A percentile compares a stretch with the other conserved stretches of the same genome.
phyloP scores from a whole-genome alignment of 2,113 vertebrate genomes.

The Taurulus bubalis region DNA sequence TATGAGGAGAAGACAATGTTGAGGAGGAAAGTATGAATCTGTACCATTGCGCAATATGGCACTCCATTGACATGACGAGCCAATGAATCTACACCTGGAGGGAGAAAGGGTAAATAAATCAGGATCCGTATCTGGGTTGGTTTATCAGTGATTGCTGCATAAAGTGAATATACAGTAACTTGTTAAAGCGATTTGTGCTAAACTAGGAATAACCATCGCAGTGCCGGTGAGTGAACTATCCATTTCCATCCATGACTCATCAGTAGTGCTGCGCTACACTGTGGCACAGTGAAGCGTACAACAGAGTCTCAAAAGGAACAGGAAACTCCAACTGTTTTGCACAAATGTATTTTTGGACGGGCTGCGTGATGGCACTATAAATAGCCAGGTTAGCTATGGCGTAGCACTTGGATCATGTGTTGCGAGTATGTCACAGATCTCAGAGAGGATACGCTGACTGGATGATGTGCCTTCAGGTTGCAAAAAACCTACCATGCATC shows the following conservation, averaged over 20 bases:
- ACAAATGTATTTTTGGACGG: slow-evolving; percentile 62
- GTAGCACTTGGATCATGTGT: slow-evolving; percentile 57
- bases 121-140: slow-evolving; percentile 10
- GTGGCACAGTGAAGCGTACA: slow-evolving; percentile 16
- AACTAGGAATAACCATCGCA: background rate
- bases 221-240: slow-evolving; percentile 6
- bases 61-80: background rate
- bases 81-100: background rate
- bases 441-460: slow-evolving; percentile 6
- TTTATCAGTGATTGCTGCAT: background rate
- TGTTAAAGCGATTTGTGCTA: background rate
- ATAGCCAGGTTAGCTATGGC: slow-evolving; percentile 44
- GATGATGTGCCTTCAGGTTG: background rate
- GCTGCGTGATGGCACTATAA: slow-evolving; percentile 66
- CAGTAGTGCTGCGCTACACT: background rate
- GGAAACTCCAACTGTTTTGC: slow-evolving; percentile 69
- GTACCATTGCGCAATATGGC: background rate
- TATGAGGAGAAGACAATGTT: background rate
- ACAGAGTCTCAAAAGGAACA: slow-evolving; percentile 49
- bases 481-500: background rate
- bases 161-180: background rate
- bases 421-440: slow-evolving; percentile 32
- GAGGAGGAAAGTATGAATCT: slow-evolving; percentile 9
- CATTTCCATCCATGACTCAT: slow-evolving; percentile 38
- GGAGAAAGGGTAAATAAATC: background rate